phyloP scores from a whole-genome alignment of 2,888 invertebrate genomes.

The Lobophora halterata region DNA sequence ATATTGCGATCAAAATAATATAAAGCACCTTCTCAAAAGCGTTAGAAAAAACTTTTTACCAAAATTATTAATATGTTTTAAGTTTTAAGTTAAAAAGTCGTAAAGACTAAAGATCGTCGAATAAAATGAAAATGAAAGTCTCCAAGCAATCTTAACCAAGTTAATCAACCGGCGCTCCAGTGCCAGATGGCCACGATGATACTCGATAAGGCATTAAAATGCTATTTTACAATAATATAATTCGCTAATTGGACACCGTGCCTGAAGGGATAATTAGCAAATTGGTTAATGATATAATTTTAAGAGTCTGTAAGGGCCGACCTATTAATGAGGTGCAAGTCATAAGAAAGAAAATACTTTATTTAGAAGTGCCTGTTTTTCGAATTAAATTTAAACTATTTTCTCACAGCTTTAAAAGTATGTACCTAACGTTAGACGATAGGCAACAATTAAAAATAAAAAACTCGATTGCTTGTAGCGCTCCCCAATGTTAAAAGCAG shows the following conservation, averaged over 20 bases:
- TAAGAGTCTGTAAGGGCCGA: slow-evolving; percentile 29
- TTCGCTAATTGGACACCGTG: slow-evolving; percentile 59
- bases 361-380: neutral
- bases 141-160: slow-evolving; percentile 41
- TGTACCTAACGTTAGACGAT: too few species aligned
- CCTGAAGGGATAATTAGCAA: slow-evolving; percentile 60
- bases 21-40: too few species aligned
- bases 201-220: slow-evolving; percentile 50
- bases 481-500: too few species aligned
- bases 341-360: slow-evolving; percentile 1
- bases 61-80: too few species aligned
- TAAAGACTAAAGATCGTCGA: slow-evolving; percentile 30
- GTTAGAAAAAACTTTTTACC: too few species aligned
- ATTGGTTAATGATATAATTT: slow-evolving; percentile 56
- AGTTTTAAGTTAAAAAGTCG: slow-evolving; percentile 14
- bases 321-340: slow-evolving; percentile 17
- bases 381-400: too few species aligned
- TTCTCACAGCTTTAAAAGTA: too few species aligned
- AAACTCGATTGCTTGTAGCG: too few species aligned
- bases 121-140: slow-evolving; percentile 33
- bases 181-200: slow-evolving; percentile 60
- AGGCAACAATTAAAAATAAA: too few species aligned
- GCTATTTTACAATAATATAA: slow-evolving; percentile 70
- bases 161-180: slow-evolving; percentile 51
- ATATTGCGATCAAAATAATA: too few species aligned